Evolutionary conservation across 2,797 vertebrate species (phyloP), one percentile per base, ranked within the genome.

Genomic region (Pangasius mekongensis): DNA sequence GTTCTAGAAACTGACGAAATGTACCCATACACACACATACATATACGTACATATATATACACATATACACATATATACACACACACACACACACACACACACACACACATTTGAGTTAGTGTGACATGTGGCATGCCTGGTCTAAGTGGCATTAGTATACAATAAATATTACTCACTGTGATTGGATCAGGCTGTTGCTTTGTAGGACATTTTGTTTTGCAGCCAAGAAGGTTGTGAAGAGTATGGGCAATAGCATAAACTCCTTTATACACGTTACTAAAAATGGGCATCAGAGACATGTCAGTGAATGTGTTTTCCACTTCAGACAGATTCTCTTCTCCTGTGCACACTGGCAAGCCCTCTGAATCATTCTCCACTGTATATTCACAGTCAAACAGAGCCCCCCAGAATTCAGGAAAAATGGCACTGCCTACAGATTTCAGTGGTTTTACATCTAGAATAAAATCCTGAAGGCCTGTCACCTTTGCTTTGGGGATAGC

Each of bases 181-280:
- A 87, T 80, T 56, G 94, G 92, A 92, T 94, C 89, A 47, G 93
- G 89, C 54, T 86, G 71, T 33, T 88, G 39, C 2, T 86, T 92
- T 0, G 77, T 87, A 43, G 87, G 76, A 88, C 92, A 94, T 73
- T 89, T 93, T 90, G 91, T 33, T 36, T 92, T 90, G 84, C 95
- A 96, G 27, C 64, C 84, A 5, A 95, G 91, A 13, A 94, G n/a
- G 13, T 7, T 58, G 54, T 96, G 94, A 71, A 96, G 91, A 1
- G 94, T 91, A 62, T 96, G 93, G 11, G 95, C 95, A 83, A 94
- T 92, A 39, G 94, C 94, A 89, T 95, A 95, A 54, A 96, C 95
- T 33, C 85, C 95, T 89, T 95, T 95, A 82, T 95, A 96, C 2
- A 95, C 87, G 78, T 94, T 95, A 87, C 93, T 92, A 66, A 94